These are phyloP conservation scores for Dolichomitus sp. DNA, from an alignment of 2,888 invertebrate species.

Conservation along the genomic window DNA sequence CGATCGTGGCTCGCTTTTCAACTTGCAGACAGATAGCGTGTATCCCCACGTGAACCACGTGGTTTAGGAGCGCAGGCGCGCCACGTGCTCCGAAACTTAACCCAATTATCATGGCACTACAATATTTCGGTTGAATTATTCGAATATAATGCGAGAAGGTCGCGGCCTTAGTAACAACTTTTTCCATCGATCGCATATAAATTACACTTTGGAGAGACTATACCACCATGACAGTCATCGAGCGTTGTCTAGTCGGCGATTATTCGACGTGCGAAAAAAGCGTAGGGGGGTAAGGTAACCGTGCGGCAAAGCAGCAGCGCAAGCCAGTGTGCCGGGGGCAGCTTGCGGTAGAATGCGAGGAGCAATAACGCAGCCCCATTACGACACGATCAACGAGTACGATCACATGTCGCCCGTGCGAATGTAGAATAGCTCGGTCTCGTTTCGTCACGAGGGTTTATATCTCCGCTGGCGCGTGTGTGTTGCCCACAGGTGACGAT, in stretches of 20 bases:
- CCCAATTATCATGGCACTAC: constrained; percentile 43
- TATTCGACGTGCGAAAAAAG: neutral
- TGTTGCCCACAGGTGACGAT: constrained; percentile 18
- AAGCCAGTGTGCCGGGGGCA: constrained; percentile 63
- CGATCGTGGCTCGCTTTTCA: constrained; percentile 5
- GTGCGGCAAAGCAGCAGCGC: constrained; percentile 40
- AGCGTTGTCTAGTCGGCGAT: neutral
- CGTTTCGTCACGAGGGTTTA: constrained; percentile 7
- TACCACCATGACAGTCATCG: constrained; percentile 51
- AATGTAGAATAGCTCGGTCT: constrained; percentile 28
- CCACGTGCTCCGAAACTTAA: constrained; percentile 75
- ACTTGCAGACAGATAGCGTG: neutral
- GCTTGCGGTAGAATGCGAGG: constrained; percentile 44
- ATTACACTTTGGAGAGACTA: constrained; percentile 32
- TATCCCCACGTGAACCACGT: constrained; percentile 75
- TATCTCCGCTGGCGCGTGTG: neutral
- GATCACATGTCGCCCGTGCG: constrained; percentile 67
- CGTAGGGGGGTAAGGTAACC: constrained; percentile 11
- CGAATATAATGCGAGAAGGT: constrained; percentile 66
- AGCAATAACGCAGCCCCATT: constrained; percentile 70
- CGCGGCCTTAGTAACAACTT: constrained; percentile 45
- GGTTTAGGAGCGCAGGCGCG: constrained; percentile 81
- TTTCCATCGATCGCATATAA: constrained; percentile 45
- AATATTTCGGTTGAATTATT: constrained; percentile 56
- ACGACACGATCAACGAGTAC: constrained; percentile 74